Percentiles rank a stretch among this genome's conserved stretches.
Evolutionary conservation across 2,888 invertebrate genomes (phyloP).

Genomic region (Dolichopus griseipennis): DNA sequence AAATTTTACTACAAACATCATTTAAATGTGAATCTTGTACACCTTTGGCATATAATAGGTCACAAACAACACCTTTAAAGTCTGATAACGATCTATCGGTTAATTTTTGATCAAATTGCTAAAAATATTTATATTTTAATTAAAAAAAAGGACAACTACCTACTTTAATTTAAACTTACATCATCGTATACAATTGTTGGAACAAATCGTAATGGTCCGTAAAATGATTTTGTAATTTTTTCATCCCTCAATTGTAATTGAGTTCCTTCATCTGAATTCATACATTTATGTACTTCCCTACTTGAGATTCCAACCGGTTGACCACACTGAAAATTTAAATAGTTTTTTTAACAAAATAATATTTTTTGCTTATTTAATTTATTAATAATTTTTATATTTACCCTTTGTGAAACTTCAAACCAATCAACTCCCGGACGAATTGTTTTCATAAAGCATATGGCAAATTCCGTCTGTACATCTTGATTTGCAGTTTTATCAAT

Average conservation of each 20-base stretch:
- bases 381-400: neutral
- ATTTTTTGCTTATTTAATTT: neutral
- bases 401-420: neutral
- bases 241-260: constrained; percentile 46
- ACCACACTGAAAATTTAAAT: constrained; percentile 40
- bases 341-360: neutral
- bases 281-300: constrained; percentile 39
- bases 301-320: constrained; percentile 36
- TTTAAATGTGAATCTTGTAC: neutral
- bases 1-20: too few relatives aligned
- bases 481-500: constrained; percentile 39
- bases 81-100: constrained; percentile 43
- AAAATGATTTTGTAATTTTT: constrained; percentile 37
- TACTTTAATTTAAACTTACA: constrained; percentile 35
- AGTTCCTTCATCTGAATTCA: constrained; percentile 40
- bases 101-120: constrained; percentile 41
- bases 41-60: constrained; percentile 23
- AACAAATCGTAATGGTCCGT: constrained; percentile 42
- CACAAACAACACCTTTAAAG: constrained; percentile 43
- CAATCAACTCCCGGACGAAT: neutral
- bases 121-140: constrained; percentile 21
- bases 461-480: constrained; percentile 44
- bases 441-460: constrained; percentile 47
- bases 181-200: constrained; percentile 48
- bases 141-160: constrained; percentile 8